Percentiles rank a stretch among this genome's conserved stretches.
Conservation (phyloP, 53 echinoderm and acorn worm species). For the Apostichopus leukothele region DNA sequence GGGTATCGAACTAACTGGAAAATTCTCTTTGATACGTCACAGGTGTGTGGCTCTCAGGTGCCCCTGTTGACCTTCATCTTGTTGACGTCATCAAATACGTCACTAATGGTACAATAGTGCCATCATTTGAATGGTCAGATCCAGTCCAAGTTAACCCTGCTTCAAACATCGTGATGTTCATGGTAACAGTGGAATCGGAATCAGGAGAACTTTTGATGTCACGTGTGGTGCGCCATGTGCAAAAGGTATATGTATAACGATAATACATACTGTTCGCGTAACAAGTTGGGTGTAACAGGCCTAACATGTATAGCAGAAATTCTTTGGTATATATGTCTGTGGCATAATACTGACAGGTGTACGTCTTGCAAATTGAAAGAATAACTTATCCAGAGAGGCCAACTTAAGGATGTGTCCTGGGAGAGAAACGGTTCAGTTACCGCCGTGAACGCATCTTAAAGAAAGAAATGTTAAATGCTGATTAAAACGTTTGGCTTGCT, state of each 20-base stretch:
- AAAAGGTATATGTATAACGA: neutral
- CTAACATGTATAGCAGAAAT: too few relatives aligned
- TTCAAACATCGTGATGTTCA: neutral
- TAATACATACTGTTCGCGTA: neutral
- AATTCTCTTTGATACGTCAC: neutral
- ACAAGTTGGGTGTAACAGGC: too few relatives aligned
- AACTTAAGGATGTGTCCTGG: too few relatives aligned
- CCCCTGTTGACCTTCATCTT: neutral
- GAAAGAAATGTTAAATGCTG: too few relatives aligned
- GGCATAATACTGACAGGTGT: too few relatives aligned
- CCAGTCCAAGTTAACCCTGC: constrained; percentile 10
- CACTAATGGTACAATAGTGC: neutral
- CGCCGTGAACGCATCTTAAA: too few relatives aligned
- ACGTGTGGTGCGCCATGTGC: neutral
- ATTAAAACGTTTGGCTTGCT: too few relatives aligned
- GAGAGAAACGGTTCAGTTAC: too few relatives aligned
- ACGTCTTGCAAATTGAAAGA: too few relatives aligned
- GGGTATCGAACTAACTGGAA: too few relatives aligned
- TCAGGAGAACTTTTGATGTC: neutral
- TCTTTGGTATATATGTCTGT: too few relatives aligned
- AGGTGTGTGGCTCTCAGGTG: constrained; percentile 23
- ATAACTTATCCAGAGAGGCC: too few relatives aligned
- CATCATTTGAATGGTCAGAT: constrained; percentile 16
- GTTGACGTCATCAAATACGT: constrained; percentile 12
- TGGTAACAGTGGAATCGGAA: neutral